These are phyloP conservation scores for Acanthoscelides obtectus DNA, from an alignment of 2,888 invertebrate species.

Conservation along the genomic window DNA sequence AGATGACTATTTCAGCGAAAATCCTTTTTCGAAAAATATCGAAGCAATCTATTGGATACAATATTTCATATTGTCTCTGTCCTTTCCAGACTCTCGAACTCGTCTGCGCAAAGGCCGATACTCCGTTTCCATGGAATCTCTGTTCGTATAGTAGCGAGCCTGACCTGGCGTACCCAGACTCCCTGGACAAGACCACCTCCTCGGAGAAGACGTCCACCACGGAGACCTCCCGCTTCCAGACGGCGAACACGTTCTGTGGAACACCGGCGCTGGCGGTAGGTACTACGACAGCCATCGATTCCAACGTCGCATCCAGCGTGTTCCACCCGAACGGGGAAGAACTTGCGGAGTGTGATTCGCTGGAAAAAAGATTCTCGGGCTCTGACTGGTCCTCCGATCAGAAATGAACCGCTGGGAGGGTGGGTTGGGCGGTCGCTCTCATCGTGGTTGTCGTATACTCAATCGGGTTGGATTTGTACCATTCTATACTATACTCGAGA, in stretches of 20 bases:
- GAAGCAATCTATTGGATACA: no score
- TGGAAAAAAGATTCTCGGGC: slow-evolving; percentile 47
- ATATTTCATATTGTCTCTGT: no score
- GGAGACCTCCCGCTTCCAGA: slow-evolving; percentile 42
- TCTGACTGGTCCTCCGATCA: slow-evolving; percentile 22
- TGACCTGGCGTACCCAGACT: slow-evolving; percentile 47
- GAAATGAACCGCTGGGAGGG: slow-evolving; percentile 13
- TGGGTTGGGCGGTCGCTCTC: neutral
- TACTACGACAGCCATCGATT: slow-evolving; percentile 70
- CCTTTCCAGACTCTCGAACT: slow-evolving; percentile 31
- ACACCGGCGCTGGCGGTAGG: slow-evolving; percentile 36
- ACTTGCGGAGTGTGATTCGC: slow-evolving; percentile 55
- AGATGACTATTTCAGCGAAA: no score
- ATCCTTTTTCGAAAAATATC: no score
- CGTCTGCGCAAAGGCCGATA: slow-evolving; percentile 41
- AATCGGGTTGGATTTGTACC: neutral
- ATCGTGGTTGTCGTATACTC: neutral
- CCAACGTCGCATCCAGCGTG: slow-evolving; percentile 44
- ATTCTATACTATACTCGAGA: no score
- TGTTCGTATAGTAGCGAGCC: slow-evolving; percentile 42
- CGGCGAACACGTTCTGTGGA: slow-evolving; percentile 56
- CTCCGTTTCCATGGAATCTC: slow-evolving; percentile 48
- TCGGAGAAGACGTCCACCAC: slow-evolving; percentile 22
- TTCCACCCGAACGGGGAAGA: slow-evolving; percentile 50
- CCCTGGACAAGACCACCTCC: slow-evolving; percentile 46